A percentile compares a stretch with the other conserved stretches of the same genome.
Evolutionary conservation across 2,797 vertebrate species (phyloP).

Genomic region (Chelon auratus): DNA sequence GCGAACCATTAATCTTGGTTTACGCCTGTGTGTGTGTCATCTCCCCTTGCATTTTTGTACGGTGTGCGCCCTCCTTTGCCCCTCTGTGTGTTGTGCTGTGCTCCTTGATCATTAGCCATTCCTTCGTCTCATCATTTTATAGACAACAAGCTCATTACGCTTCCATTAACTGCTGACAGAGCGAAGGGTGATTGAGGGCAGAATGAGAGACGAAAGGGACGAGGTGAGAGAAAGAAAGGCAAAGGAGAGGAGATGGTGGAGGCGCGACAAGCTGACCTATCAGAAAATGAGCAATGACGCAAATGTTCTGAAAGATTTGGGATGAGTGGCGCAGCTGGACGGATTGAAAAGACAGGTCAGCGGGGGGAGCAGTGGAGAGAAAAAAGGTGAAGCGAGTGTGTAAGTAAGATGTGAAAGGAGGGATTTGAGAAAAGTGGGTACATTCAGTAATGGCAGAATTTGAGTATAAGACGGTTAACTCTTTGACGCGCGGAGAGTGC

Average conservation of each 20-base stretch:
- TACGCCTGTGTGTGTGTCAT: neutral
- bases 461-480: conserved; percentile 28
- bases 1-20: conserved; percentile 15
- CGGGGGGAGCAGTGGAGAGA: conserved; percentile 2
- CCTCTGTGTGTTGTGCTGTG: conserved; percentile 31
- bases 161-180: conserved; percentile 70
- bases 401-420: conserved; percentile 44
- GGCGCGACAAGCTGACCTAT: conserved; percentile 27
- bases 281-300: conserved; percentile 45
- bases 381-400: neutral
- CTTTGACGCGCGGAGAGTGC: conserved; percentile 18
- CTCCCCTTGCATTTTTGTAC: neutral
- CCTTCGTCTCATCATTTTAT: conserved; percentile 59
- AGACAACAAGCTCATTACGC: conserved; percentile 74
- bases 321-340: conserved; percentile 17
- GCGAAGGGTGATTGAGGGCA: conserved; percentile 45
- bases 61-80: conserved; percentile 15
- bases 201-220: conserved; percentile 10
- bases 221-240: conserved; percentile 11
- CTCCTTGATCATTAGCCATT: conserved; percentile 66
- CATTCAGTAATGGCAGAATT: conserved; percentile 15
- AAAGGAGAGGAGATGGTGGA: conserved; percentile 27
- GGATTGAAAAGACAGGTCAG: conserved; percentile 18
- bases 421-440: conserved; percentile 36
- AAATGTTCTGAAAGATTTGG: conserved; percentile 38